Evolutionary conservation across 2,113 vertebrate species (phyloP).

Genomic region (Barnardius zonarius): DNA sequence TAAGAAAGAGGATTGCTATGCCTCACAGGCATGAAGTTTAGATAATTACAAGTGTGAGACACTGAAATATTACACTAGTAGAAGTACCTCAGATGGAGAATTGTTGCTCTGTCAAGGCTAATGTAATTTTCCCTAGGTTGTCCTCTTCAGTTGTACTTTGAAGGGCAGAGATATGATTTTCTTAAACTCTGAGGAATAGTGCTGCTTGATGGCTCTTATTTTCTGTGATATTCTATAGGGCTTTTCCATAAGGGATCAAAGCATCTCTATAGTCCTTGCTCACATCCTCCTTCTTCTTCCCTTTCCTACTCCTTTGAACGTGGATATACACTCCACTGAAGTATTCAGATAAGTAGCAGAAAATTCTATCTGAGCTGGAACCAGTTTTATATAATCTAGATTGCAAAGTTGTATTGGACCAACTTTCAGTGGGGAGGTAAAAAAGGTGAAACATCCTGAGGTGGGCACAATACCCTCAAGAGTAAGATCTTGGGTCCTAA

Average conservation of each 20-base stretch:
- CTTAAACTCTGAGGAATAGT: background rate
- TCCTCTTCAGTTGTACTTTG: background rate
- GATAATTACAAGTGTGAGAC: background rate
- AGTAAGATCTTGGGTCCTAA: background rate
- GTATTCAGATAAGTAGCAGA: background rate
- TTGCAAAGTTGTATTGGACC: background rate
- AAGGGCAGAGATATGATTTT: background rate
- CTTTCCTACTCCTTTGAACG: background rate
- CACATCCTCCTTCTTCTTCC: background rate
- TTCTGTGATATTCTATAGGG: background rate
- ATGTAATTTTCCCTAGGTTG: background rate
- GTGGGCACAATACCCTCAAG: background rate
- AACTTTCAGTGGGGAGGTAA: background rate
- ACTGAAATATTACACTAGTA: background rate
- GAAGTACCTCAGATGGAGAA: background rate
- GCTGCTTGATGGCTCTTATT: background rate
- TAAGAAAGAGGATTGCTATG: background rate
- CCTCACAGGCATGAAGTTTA: background rate
- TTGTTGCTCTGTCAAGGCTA: constrained; percentile 14
- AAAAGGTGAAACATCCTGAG: background rate
- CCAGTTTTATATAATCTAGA: background rate
- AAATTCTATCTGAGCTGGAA: background rate
- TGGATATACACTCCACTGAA: background rate
- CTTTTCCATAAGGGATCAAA: background rate
- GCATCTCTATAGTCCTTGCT: background rate